Base-by-base conservation (phyloP, 2,888 invertebrate species). In the Diarsia mendica region DNA sequence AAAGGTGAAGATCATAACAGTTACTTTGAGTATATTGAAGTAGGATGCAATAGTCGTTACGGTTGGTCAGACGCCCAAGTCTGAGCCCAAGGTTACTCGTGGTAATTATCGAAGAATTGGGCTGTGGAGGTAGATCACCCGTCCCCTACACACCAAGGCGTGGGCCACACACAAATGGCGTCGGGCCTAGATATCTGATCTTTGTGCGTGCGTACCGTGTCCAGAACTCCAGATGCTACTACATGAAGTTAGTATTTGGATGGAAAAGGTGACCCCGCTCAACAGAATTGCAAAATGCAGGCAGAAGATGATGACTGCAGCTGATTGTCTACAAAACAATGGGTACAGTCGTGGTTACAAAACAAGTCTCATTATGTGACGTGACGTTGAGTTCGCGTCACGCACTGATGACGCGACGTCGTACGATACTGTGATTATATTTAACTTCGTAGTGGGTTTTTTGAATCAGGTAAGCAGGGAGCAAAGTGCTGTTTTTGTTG, bases 291-390 rank as follows among this genome's bases (percentile, higher is more conserved):
- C 1, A 53, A n/a, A 2, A n/a, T 3, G 11, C 53, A 11, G n/a
- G 8, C 20, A 49, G 8, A 51, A 20, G 8, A 20, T n/a, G 51
- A 3, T 51, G 51, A 44, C 28, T 44, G 6, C 18, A 46, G 46
- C 23, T 20, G 20, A 5, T 15, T 23, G 20, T 13, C 13, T 28
- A 33, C 58, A 51, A 60, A 60, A 82, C 39, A 46, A 23, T 48
- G 55, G 5, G 44, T n/a, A 18, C n/a, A 75, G 18, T 4, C 6
- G 63, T n/a, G 10, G 18, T 79, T 80, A 67, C 80, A 72, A 67
- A 83, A 79, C 49, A 20, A n/a, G 23, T 82, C 64, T 64, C 77
- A 48, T 83, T 79, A 58, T 20, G 44, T 79, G 79, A 80, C 79
- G 84, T 67, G 79, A 80, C 79, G 79, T 67, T 0, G 23, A 13